phyloP scores from a whole-genome alignment of 2,888 invertebrate genomes.

The Drosophila yooni region DNA sequence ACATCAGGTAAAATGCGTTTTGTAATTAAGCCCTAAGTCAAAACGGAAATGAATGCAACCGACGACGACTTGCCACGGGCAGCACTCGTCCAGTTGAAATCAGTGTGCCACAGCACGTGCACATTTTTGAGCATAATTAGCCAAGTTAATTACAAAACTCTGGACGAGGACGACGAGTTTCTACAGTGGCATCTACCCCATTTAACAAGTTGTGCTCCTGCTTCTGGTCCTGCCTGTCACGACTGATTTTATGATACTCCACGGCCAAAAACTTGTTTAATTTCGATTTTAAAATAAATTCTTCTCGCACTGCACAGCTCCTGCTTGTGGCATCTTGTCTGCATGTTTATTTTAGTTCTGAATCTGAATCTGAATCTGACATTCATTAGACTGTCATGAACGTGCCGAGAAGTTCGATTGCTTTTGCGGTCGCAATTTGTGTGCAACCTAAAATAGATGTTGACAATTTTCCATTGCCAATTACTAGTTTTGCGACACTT shows the following conservation, averaged over 20 bases:
- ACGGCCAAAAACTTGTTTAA: slow-evolving; percentile 64
- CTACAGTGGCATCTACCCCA: not conserved
- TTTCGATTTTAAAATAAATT: slow-evolving; percentile 64
- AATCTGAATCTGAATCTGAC: slow-evolving; percentile 45
- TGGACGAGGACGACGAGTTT: slow-evolving; percentile 38
- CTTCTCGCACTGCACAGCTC: slow-evolving; percentile 1
- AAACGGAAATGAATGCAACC: slow-evolving; percentile 53
- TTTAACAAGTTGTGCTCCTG: not conserved
- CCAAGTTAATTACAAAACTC: slow-evolving; percentile 75
- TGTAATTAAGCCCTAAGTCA: slow-evolving; percentile 65
- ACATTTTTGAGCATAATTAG: slow-evolving; percentile 72
- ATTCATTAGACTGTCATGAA: slow-evolving; percentile 63
- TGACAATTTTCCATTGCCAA: slow-evolving; percentile 53
- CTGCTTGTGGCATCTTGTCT: slow-evolving; percentile 23
- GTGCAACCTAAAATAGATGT: slow-evolving; percentile 36
- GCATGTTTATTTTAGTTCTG: slow-evolving; percentile 14
- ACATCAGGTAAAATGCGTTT: slow-evolving; percentile 54
- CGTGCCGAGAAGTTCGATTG: slow-evolving; percentile 63
- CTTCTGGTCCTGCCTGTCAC: slow-evolving; percentile 1
- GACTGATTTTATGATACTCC: slow-evolving; percentile 44
- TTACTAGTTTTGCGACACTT: slow-evolving; percentile 41
- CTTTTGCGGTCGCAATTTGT: slow-evolving; percentile 21
- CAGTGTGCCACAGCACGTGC: slow-evolving; percentile 62
- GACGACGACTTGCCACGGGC: slow-evolving; percentile 2
- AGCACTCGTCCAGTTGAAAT: slow-evolving; percentile 14